Base-by-base conservation (phyloP, 2,113 vertebrate genomes). In the Neodon shergylaensis region DNA sequence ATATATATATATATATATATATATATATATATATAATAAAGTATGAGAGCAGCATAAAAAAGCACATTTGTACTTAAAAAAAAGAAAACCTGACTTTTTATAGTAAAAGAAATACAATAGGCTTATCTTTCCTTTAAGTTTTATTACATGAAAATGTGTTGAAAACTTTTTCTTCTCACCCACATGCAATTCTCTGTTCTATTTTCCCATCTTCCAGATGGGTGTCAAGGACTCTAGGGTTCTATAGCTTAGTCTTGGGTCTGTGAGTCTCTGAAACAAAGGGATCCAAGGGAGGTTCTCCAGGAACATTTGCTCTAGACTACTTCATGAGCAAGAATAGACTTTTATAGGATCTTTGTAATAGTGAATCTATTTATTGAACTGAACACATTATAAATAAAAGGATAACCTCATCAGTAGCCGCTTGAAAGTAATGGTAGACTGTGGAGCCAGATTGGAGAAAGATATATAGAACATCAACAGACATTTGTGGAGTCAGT, bases 51-150 rank as follows among this genome's bases (percentile, higher is more conserved):
- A n/a, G n/a, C n/a, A n/a, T n/a, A n/a, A n/a, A n/a, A n/a, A n/a
- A n/a, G n/a, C n/a, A n/a, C n/a, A n/a, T n/a, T n/a, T n/a, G n/a
- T n/a, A n/a, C n/a, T n/a, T n/a, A n/a, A n/a, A n/a, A n/a, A n/a
- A n/a, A n/a, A n/a, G 31, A 92, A 94, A 85, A 89, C 42, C 16
- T 31, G 70, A 4, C 19, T 36, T 79, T 33, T 92, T 94, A 88
- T 58, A 84, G n/a, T 92, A 26, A 42, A 91, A 42, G 36, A 94
- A 92, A 81, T 85, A 68, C 0, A 76, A 52, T 74, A 47, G 5
- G 3, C 31, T 11, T 84, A 44, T 73, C 33, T 89, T 70, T 88
- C 16, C 77, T 90, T 90, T 81, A 24, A 94, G 39, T 88, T 81
- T 21, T 85, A n/a, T 16, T 95, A 7, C 24, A 72, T 70, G 66